Percentiles rank a stretch among this genome's conserved stretches.
phyloP scores from a whole-genome alignment of 2,113 vertebrate genomes.

The Sinocyclocheilus anophthalmus region DNA sequence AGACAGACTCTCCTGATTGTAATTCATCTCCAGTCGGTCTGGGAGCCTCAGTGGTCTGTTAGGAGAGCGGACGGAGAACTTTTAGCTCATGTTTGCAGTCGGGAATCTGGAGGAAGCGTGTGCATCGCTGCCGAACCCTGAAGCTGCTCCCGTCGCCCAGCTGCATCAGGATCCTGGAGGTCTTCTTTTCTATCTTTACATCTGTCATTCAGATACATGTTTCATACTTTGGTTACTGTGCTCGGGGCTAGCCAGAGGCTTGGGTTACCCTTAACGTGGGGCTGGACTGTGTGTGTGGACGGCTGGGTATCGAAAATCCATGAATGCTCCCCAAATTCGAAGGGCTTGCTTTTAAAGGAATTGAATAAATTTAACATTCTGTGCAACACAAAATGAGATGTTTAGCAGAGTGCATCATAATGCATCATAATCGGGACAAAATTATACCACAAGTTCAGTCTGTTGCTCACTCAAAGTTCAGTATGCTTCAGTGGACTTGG shows the following conservation, averaged over 20 bases:
- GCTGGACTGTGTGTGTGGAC: not conserved
- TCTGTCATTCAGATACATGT: conserved; percentile 11
- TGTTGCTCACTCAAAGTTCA: not conserved
- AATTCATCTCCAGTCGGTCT: not conserved
- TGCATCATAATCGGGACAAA: not conserved
- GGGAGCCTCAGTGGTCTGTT: not conserved
- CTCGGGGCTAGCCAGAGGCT: conserved; percentile 20
- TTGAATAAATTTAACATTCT: not conserved
- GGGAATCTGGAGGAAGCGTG: not conserved
- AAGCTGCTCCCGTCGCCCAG: not conserved
- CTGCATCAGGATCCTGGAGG: not conserved
- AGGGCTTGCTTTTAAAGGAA: not conserved
- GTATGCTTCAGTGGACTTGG: not conserved
- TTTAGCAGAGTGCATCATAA: not conserved
- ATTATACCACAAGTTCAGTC: not conserved
- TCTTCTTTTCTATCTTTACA: conserved; percentile 19
- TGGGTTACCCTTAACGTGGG: not conserved
- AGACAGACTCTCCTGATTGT: not conserved
- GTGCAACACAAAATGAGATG: not conserved
- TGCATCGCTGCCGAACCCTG: not conserved
- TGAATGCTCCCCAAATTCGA: not conserved
- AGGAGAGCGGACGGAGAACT: not conserved
- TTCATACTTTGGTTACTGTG: conserved; percentile 3
- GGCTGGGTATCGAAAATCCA: not conserved
- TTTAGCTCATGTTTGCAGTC: conserved; percentile 16